A percentile compares a stretch with the other conserved stretches of the same genome.
Evolutionary conservation across 2,888 invertebrate genomes (phyloP).

Genomic region (Heliconius hortense): DNA sequence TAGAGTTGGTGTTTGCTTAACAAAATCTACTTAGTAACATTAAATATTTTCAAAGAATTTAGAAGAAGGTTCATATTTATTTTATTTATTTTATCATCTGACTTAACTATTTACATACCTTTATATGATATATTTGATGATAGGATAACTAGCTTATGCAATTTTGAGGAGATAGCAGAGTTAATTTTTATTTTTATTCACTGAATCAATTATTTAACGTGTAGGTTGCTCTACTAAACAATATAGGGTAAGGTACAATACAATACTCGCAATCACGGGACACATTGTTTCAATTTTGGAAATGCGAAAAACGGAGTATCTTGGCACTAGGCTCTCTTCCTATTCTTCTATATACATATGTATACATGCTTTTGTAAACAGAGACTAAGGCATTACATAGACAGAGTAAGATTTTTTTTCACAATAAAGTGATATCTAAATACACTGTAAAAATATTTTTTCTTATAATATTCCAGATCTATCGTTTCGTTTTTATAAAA

Average conservation of each 20-base stretch:
- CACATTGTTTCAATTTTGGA: too few relatives aligned
- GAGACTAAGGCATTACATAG: neutral
- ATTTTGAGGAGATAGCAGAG: neutral
- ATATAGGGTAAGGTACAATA: too few relatives aligned
- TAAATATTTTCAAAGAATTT: constrained; percentile 7
- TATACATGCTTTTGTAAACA: too few relatives aligned
- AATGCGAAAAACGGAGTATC: too few relatives aligned
- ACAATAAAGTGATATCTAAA: neutral
- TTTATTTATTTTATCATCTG: neutral
- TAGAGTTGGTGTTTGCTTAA: constrained; percentile 9
- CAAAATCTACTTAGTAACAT: constrained; percentile 2
- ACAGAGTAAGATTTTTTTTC: neutral
- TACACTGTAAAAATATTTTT: neutral
- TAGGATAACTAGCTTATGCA: neutral
- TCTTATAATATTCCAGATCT: neutral
- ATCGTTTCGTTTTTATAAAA: neutral
- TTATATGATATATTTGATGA: neutral
- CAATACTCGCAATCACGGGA: too few relatives aligned
- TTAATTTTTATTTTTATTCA: neutral
- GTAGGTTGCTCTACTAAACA: too few relatives aligned
- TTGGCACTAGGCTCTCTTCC: too few relatives aligned
- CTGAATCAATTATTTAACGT: neutral
- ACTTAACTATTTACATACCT: too few relatives aligned
- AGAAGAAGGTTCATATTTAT: neutral
- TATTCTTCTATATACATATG: too few relatives aligned